Base-by-base conservation (phyloP, 2,797 vertebrate genomes). In the Sebastiscus tertius region DNA sequence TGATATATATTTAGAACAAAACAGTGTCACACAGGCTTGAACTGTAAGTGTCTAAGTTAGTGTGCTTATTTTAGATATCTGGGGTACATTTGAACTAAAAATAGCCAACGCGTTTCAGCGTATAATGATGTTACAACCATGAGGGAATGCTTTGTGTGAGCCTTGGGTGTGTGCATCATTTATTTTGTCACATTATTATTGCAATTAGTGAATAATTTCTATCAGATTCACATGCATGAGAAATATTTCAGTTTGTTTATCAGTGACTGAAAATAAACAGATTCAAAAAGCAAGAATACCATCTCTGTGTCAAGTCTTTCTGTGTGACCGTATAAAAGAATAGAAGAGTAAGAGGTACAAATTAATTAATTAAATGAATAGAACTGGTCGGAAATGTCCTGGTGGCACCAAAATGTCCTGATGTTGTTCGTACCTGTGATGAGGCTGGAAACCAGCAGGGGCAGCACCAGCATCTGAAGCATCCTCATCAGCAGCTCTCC, bases 401-500 rank as follows among this genome's bases (percentile, higher is more conserved):
- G 6, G 39, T 36, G 22, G 4, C 2, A 27, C 6, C 31, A 22
- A 54, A 31, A 12, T 66, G 26, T 20, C 8, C 22, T 56, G 27
- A 24, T n/a, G 64, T 67, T n/a, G 64, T 67, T 70, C 73, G 29
- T 85, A 99, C 98, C 98, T 97, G 98, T 99, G 88, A 99, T 98
- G 74, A 99, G 96, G 92, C 98, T 99, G 94, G 98, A 99, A 74
- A 99, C 94, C 91, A 99, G 96, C 60, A 99, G 96, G 0, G 98
- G 98, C 71, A 99, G 93, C 88, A 99, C 98, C 86, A 99, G 74
- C 98, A 99, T 99, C 94, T 99, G 98, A 69, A 99, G 94, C 98
- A 99, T 99, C 78, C 98, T 95, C 98, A 99, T 99, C 83, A 99
- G 95, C 76, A 99, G 95, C 62, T 99, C 98, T 75, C 98, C 98